Evolutionary conservation across 2,113 vertebrate genomes (phyloP), one percentile per base, ranked within the genome.

Genomic region (Elgaria multicarinata): DNA sequence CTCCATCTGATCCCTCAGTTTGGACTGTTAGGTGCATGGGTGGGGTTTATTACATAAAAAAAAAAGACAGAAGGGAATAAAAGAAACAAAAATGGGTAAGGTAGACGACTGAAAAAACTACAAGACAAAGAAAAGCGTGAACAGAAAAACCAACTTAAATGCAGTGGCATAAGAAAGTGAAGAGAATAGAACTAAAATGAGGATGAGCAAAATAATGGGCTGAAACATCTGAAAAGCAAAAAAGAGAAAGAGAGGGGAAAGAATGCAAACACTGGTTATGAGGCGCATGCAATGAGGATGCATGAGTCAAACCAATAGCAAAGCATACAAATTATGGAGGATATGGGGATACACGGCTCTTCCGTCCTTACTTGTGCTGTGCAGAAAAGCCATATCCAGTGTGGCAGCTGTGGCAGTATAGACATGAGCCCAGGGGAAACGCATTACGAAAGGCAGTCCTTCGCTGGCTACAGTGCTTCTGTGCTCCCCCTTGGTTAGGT

Each of bases 1-100:
- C 96, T 98, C 98, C 97, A 98, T 97, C 98, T 99, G 98, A 97
- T 99, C 98, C 97, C 98, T 99, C 98, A 98, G 98, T 98, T 97
- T 98, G 97, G 97, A 99, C 99, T 99, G 99, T 98, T 97, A 98
- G 96, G 96, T 97, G 96, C 95, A 97, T 94, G 97, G 97, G 97
- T 94, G 93, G 82, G 62, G 96, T 96, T 97, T 96, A 92, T 95
- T 98, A 97, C 95, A 94, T 82, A 67, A 82, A 97, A 97, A 67
- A 82, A 97, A 97, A 97, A 95, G 88, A 96, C 93, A 94, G 87
- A 89, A 95, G 94, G 90, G 92, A 96, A 94, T 92, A 95, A 96
- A 97, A 94, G 94, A 96, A 96, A 97, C 90, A 95, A 95, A 97
- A 96, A 96, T 92, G 95, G 95, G 93, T 95, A 96, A 97, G 95